phyloP scores from a whole-genome alignment of 2,888 invertebrate species.

The Eupithecia dodoneata region DNA sequence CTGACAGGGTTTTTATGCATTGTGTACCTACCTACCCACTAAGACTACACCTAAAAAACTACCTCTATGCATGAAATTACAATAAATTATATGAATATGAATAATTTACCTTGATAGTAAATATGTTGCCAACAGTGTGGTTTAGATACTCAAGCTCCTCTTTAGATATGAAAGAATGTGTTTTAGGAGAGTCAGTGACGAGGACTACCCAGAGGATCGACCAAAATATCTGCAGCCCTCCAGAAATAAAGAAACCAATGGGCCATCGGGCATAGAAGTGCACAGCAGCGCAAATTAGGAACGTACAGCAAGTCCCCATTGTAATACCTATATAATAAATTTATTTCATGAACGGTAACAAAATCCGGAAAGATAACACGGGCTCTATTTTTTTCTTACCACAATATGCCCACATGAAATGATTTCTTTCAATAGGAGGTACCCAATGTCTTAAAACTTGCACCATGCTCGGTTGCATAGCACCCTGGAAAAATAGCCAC shows the following conservation, averaged over 20 bases:
- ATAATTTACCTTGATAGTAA: slow-evolving; percentile 68
- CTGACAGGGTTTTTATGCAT: no score
- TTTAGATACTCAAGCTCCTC: slow-evolving; percentile 85
- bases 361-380: neutral
- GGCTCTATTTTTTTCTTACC: slow-evolving; percentile 55
- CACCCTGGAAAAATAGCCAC: slow-evolving; percentile 60
- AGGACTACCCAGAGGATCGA: slow-evolving; percentile 82
- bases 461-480: slow-evolving; percentile 79
- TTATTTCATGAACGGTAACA: neutral
- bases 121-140: slow-evolving; percentile 80
- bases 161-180: slow-evolving; percentile 84
- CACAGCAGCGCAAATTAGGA: slow-evolving; percentile 86
- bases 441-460: slow-evolving; percentile 77
- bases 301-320: slow-evolving; percentile 86
- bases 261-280: slow-evolving; percentile 86
- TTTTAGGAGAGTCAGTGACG: slow-evolving; percentile 85
- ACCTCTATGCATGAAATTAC: no score
- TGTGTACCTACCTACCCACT: no score
- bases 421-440: slow-evolving; percentile 75
- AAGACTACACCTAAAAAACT: no score
- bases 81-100: no score
- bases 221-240: slow-evolving; percentile 81
- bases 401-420: slow-evolving; percentile 81
- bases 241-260: slow-evolving; percentile 86
- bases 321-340: slow-evolving; percentile 63